A percentile compares a stretch with the other conserved stretches of the same genome.
These are phyloP conservation scores for Morphnarchus princeps DNA, from an alignment of 2,113 vertebrate genomes.

Conservation along the genomic window DNA sequence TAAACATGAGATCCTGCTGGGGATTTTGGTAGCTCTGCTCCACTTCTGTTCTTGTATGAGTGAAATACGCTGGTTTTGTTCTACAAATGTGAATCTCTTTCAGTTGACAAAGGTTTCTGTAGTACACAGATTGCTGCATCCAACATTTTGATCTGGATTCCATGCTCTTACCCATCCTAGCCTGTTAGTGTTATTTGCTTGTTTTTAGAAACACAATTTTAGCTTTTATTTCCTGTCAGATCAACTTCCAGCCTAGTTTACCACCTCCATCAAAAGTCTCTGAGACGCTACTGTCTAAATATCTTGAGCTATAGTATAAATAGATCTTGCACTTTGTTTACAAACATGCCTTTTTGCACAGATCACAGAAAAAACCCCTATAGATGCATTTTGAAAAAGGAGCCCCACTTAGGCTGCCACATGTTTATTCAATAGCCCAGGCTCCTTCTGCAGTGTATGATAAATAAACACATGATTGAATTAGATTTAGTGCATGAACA, in stretches of 20 bases:
- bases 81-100: neutral
- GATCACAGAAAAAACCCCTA: neutral
- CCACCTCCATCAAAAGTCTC: neutral
- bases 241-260: neutral
- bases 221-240: constrained; percentile 58
- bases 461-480: neutral
- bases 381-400: neutral
- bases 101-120: neutral
- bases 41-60: neutral
- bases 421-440: neutral
- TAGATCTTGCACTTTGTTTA: constrained; percentile 37
- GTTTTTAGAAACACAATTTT: constrained; percentile 23
- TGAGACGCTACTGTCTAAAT: neutral
- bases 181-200: constrained; percentile 28
- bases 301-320: constrained; percentile 28
- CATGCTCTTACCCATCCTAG: neutral
- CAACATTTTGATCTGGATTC: neutral
- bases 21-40: constrained; percentile 22
- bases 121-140: neutral
- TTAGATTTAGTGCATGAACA: neutral
- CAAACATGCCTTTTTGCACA: constrained; percentile 12
- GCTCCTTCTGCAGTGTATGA: neutral
- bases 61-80: neutral
- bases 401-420: neutral
- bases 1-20: constrained; percentile 28